phyloP scores from a whole-genome alignment of 2,113 vertebrate genomes.

The Ceratotherium simum region DNA sequence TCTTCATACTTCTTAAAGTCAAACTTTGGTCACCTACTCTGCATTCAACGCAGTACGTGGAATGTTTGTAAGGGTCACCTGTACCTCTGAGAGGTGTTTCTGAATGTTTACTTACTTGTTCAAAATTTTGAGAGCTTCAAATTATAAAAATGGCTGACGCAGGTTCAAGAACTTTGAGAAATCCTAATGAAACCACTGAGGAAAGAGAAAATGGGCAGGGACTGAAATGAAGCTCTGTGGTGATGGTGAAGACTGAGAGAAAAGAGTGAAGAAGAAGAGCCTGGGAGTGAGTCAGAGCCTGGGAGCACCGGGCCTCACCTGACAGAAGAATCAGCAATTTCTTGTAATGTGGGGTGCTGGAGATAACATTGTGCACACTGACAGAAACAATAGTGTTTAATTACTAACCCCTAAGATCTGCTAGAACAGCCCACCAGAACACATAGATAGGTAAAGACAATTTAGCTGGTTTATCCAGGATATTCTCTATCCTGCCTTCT shows the following conservation, averaged over 20 bases:
- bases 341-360: not conserved
- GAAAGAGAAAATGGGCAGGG: not conserved
- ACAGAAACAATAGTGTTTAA: not conserved
- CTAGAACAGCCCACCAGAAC: not conserved
- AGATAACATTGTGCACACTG: not conserved
- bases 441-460: not conserved
- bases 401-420: not conserved
- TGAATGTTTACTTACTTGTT: not conserved
- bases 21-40: not conserved
- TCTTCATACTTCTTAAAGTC: not conserved
- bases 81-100: not conserved
- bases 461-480: not conserved
- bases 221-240: not conserved
- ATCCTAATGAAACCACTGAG: not conserved
- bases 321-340: not conserved
- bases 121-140: not conserved
- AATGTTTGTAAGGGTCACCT: not conserved
- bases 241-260: not conserved
- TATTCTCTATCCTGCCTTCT: not conserved
- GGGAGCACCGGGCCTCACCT: accelerated
- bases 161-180: not conserved
- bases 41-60: not conserved
- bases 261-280: not conserved
- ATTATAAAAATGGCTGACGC: not conserved
- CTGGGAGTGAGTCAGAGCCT: not conserved